Percentiles rank a stretch among this genome's conserved stretches.
phyloP scores from a whole-genome alignment of 2,113 vertebrate genomes.

The Protomyctophum bolini region DNA sequence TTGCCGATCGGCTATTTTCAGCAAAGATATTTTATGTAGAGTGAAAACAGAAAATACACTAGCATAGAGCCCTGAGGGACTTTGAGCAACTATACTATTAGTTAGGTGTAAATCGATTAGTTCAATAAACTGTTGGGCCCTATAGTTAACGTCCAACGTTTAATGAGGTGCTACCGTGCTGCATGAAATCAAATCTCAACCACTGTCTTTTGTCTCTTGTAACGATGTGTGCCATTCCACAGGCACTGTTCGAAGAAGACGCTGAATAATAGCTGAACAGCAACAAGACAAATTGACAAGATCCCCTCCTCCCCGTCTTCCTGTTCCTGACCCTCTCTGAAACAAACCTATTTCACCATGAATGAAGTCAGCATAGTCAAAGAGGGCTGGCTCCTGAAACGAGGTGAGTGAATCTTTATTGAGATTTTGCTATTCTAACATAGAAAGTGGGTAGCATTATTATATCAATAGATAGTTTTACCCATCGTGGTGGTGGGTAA shows the following conservation, averaged over 20 bases:
- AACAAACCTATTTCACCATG: conserved; percentile 57
- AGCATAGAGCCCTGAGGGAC: neutral
- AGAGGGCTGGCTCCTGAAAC: conserved; percentile 77
- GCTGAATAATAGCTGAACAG: conserved; percentile 37
- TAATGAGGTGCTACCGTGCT: neutral
- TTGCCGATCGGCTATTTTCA: no score
- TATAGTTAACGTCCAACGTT: neutral
- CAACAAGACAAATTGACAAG: conserved; percentile 15
- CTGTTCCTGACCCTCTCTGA: conserved; percentile 45
- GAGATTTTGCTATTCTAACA: neutral
- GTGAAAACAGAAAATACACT: neutral
- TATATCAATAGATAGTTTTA: neutral
- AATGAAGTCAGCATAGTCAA: conserved; percentile 73
- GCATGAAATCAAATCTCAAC: neutral
- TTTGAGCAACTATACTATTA: neutral
- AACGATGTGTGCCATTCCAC: conserved; percentile 12
- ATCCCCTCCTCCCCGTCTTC: conserved; percentile 34
- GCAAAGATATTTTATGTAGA: no score
- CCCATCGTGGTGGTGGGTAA: no score
- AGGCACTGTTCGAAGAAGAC: conserved; percentile 38
- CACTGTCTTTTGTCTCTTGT: neutral
- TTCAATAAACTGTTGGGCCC: neutral
- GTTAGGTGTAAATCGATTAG: neutral
- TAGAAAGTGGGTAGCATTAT: neutral
- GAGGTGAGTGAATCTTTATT: conserved; percentile 54